Conservation (phyloP, 1,140 invertebrate genomes). For the Harlomillsia oculata region DNA sequence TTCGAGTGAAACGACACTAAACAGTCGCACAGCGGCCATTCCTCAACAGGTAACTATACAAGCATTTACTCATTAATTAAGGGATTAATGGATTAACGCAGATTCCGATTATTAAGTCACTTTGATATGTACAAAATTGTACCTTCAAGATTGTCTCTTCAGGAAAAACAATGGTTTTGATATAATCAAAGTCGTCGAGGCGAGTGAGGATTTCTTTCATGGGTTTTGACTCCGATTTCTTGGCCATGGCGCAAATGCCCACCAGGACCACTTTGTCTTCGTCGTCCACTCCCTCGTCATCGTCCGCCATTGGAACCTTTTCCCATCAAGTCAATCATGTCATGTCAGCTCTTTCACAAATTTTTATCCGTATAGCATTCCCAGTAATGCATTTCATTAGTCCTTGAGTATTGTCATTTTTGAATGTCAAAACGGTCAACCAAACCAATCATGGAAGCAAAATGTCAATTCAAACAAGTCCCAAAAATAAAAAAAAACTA, state of each 20-base stretch:
- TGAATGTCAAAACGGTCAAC: too few species aligned
- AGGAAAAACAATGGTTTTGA: constrained; percentile 83
- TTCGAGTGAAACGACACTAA: constrained; percentile 98
- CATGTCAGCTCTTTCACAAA: too few species aligned
- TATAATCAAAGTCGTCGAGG: constrained; percentile 90
- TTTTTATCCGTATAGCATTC: too few species aligned
- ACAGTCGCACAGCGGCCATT: constrained; percentile 97
- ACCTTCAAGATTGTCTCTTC: constrained; percentile 90
- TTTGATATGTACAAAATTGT: too few species aligned
- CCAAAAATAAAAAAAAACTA: too few species aligned
- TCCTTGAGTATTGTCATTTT: too few species aligned
- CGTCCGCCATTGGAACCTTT: constrained; percentile 12
- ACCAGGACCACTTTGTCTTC: constrained; percentile 74
- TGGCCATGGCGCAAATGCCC: constrained; percentile 96
- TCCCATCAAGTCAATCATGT: too few species aligned
- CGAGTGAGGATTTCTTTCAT: constrained; percentile 96
- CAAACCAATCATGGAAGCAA: too few species aligned
- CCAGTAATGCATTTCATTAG: too few species aligned
- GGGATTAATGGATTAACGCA: not conserved
- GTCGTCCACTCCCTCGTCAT: constrained; percentile 14
- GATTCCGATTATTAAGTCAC: too few species aligned
- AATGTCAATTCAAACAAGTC: too few species aligned
- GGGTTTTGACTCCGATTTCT: constrained; percentile 95
- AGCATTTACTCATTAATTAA: constrained; percentile 1
- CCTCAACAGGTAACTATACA: constrained; percentile 79